Conservation (phyloP, 2,888 invertebrate species). For the Spicauda simplicius region DNA sequence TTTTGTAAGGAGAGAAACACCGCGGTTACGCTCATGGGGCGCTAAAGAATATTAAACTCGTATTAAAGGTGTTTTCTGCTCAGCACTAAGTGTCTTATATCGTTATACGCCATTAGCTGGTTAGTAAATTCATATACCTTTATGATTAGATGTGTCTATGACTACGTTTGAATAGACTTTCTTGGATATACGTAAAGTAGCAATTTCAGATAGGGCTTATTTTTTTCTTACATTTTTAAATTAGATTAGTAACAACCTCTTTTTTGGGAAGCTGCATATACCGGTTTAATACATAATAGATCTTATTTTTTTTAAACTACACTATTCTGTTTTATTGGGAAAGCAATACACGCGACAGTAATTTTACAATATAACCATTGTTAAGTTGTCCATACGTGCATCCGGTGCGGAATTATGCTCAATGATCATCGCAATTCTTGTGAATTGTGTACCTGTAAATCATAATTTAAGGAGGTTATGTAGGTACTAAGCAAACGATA, state of each 20-base stretch:
- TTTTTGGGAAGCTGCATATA: no score
- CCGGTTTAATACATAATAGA: no score
- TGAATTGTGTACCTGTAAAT: not conserved
- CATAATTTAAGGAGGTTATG: no score
- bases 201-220: no score
- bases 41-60: slow-evolving; percentile 18
- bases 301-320: no score
- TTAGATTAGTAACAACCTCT: no score
- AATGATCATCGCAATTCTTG: slow-evolving; percentile 33
- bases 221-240: no score
- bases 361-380: no score
- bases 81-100: slow-evolving; percentile 5
- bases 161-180: not conserved
- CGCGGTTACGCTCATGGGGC: slow-evolving; percentile 19
- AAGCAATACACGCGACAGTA: no score
- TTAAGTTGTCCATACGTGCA: slow-evolving; percentile 26
- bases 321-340: no score
- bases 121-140: not conserved
- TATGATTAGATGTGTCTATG: not conserved
- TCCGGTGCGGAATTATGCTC: slow-evolving; percentile 42
- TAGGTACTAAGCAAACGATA: no score
- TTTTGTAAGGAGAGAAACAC: slow-evolving; percentile 18
- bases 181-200: no score
- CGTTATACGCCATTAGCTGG: not conserved
- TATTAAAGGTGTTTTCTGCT: slow-evolving; percentile 23